Evolutionary conservation across 53 echinoderm and acorn worm genomes (phyloP).

Genomic region (Arbacia lixula): DNA sequence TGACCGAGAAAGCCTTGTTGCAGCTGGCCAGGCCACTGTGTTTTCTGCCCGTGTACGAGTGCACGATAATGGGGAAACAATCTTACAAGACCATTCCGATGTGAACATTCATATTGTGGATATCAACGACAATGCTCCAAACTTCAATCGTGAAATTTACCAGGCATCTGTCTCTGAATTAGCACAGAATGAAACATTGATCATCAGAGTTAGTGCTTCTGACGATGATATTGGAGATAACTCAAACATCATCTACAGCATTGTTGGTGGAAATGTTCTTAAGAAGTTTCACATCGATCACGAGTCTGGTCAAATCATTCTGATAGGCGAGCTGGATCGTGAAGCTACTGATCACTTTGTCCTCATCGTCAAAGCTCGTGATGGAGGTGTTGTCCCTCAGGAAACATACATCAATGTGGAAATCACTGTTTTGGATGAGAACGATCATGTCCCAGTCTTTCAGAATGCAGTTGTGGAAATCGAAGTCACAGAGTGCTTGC

Average conservation of each 20-base stretch:
- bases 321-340: conserved; percentile 72
- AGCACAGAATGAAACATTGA: conserved; percentile 70
- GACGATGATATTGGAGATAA: conserved; percentile 87
- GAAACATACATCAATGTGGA: conserved; percentile 62
- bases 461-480: conserved; percentile 41
- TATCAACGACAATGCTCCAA: conserved; percentile 84
- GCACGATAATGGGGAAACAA: conserved; percentile 69
- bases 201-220: conserved; percentile 77
- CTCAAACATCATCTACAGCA: conserved; percentile 88
- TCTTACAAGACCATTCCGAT: conserved; percentile 68
- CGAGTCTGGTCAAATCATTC: conserved; percentile 77
- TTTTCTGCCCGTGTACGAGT: conserved; percentile 73
- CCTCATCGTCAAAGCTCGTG: conserved; percentile 80
- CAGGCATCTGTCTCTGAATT: conserved; percentile 81
- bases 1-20: conserved; percentile 72
- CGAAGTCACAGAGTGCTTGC: conserved; percentile 84
- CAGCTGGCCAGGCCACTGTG: conserved; percentile 46
- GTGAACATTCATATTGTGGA: conserved; percentile 75
- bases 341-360: conserved; percentile 67
- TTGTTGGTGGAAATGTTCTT: conserved; percentile 73
- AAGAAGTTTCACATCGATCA: conserved; percentile 76
- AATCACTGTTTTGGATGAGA: conserved; percentile 86
- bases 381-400: conserved; percentile 69
- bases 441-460: conserved; percentile 84
- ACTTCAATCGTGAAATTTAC: conserved; percentile 73